phyloP scores from a whole-genome alignment of 2,888 invertebrate genomes.

The Tholera decimalis region DNA sequence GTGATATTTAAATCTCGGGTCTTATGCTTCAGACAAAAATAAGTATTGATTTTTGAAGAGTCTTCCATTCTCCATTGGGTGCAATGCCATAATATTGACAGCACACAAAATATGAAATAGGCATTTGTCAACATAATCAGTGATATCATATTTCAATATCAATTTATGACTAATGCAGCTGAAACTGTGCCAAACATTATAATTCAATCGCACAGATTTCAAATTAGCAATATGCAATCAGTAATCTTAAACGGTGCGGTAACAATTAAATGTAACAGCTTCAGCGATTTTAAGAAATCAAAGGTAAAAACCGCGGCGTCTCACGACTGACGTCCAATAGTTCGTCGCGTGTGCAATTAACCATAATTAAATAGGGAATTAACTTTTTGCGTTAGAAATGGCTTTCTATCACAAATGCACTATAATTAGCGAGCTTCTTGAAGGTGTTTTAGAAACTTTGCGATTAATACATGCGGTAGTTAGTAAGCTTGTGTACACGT shows the following conservation, averaged over 20 bases:
- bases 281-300: conserved; percentile 42
- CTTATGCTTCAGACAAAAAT: no score
- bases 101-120: no score
- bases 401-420: conserved; percentile 75
- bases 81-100: no score
- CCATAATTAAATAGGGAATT: conserved; percentile 79
- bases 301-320: conserved; percentile 67
- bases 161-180: no score
- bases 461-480: conserved; percentile 6
- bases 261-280: conserved; percentile 33
- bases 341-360: conserved; percentile 77
- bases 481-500: conserved; percentile 1
- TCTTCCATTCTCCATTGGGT: no score
- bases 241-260: conserved; percentile 17
- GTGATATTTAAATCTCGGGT: no score
- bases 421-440: conserved; percentile 62
- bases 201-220: conserved; percentile 16
- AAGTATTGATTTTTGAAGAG: no score
- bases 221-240: conserved; percentile 8
- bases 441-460: conserved; percentile 35
- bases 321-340: conserved; percentile 69
- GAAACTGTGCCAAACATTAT: conserved; percentile 9
- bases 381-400: conserved; percentile 81
- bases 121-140: no score
- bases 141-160: no score